phyloP scores from a whole-genome alignment of 2,888 invertebrate species.

The Habrosyne pyritoides region DNA sequence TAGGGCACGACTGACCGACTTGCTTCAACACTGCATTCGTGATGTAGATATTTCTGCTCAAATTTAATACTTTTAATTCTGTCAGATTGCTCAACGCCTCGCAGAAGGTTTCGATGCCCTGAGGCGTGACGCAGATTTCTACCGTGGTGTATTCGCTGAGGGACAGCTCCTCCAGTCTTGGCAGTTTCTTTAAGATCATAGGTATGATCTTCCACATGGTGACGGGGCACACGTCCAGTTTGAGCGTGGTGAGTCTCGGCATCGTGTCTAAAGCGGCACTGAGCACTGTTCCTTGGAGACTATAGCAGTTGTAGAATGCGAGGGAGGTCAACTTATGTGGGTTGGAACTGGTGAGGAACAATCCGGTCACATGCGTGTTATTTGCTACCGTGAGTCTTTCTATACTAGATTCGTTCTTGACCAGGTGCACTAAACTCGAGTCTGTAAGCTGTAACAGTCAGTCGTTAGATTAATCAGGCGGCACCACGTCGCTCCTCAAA shows the following conservation, averaged over 20 bases:
- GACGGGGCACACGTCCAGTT: constrained; percentile 63
- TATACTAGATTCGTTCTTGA: constrained; percentile 62
- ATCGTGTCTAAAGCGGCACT: constrained; percentile 59
- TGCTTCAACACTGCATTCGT: constrained; percentile 78
- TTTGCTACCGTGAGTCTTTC: constrained; percentile 64
- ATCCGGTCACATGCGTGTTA: constrained; percentile 71
- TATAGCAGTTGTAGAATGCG: constrained; percentile 73
- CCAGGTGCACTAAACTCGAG: constrained; percentile 66
- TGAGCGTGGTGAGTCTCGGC: constrained; percentile 57
- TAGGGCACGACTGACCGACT: constrained; percentile 72
- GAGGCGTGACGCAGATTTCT: constrained; percentile 40
- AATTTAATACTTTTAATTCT: constrained; percentile 70
- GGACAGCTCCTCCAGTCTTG: constrained; percentile 64
- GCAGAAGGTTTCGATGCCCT: constrained; percentile 60
- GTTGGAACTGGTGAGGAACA: constrained; percentile 63
- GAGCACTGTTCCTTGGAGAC: constrained; percentile 68
- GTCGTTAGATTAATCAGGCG: constrained; percentile 5
- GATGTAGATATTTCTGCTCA: constrained; percentile 74
- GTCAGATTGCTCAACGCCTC: constrained; percentile 63
- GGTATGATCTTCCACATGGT: constrained; percentile 72
- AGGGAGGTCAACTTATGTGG: constrained; percentile 56
- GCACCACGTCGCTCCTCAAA: too few relatives aligned
- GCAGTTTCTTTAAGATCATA: constrained; percentile 60
- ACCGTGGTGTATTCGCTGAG: constrained; percentile 64
- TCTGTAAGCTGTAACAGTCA: constrained; percentile 64